phyloP scores from a whole-genome alignment of 2,888 invertebrate genomes.

The Epiblema foenella region DNA sequence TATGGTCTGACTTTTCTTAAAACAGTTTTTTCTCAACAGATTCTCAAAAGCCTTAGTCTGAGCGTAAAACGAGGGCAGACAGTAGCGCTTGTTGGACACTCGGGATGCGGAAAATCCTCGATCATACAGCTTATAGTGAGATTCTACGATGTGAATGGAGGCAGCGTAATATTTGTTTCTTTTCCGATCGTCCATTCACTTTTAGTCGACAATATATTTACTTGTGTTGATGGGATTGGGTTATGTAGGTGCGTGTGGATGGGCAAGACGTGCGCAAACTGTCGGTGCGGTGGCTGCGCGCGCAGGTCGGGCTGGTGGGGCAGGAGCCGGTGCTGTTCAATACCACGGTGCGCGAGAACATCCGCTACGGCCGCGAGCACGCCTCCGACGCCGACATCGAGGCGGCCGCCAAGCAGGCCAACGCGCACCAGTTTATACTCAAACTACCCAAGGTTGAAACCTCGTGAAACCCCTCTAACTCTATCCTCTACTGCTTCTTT shows the following conservation, averaged over 20 bases:
- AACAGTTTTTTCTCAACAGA: slow-evolving; percentile 8
- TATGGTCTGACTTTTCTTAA: slow-evolving; percentile 1
- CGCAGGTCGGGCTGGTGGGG: slow-evolving; percentile 94
- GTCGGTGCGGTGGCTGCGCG: slow-evolving; percentile 92
- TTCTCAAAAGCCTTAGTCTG: slow-evolving; percentile 57
- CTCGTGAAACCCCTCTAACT: neutral
- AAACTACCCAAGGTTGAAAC: slow-evolving; percentile 87
- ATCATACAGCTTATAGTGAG: slow-evolving; percentile 91
- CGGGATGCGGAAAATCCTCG: slow-evolving; percentile 93
- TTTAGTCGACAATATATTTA: neutral
- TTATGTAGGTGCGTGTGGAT: slow-evolving; percentile 85
- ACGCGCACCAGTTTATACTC: slow-evolving; percentile 91
- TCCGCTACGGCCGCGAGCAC: slow-evolving; percentile 89
- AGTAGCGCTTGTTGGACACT: slow-evolving; percentile 91
- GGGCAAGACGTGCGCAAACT: slow-evolving; percentile 88
- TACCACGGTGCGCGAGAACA: slow-evolving; percentile 93
- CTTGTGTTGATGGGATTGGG: neutral
- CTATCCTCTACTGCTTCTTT: neutral
- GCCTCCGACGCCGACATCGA: slow-evolving; percentile 88
- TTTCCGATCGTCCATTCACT: slow-evolving; percentile 49
- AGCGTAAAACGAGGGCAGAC: slow-evolving; percentile 89
- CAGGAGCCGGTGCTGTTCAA: slow-evolving; percentile 96
- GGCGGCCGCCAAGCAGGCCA: slow-evolving; percentile 89
- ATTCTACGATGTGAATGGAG: slow-evolving; percentile 90
- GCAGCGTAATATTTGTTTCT: slow-evolving; percentile 84